A percentile compares a stretch with the other conserved stretches of the same genome.
These are phyloP conservation scores for Hetaerina titia DNA, from an alignment of 2,888 invertebrate species.

Conservation along the genomic window DNA sequence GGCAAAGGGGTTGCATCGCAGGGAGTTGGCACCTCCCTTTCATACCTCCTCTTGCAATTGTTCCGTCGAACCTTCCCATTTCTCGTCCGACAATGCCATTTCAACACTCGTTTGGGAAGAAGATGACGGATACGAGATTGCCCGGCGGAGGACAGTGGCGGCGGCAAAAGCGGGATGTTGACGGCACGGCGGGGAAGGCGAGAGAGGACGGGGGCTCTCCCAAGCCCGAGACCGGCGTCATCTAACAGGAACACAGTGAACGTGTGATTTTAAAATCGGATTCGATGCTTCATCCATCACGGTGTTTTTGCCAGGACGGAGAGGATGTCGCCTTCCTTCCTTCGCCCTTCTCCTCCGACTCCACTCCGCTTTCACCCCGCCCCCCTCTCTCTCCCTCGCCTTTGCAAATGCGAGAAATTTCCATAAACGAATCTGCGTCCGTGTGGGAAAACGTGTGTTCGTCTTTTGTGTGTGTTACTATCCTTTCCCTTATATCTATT, in stretches of 20 bases:
- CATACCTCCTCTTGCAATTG: not conserved
- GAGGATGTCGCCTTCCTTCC: not conserved
- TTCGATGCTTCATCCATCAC: not conserved
- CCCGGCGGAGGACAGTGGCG: not conserved
- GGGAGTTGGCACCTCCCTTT: not conserved
- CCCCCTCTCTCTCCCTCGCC: too few species aligned
- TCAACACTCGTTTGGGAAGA: not conserved
- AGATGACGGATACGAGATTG: not conserved
- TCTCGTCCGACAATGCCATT: not conserved
- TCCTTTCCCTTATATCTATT: too few species aligned
- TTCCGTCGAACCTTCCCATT: not conserved
- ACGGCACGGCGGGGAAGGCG: too few species aligned
- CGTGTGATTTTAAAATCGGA: not conserved
- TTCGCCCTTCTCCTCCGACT: not conserved
- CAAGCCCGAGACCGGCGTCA: not conserved
- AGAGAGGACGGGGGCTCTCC: too few species aligned
- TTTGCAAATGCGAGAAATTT: not conserved
- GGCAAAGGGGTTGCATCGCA: not conserved
- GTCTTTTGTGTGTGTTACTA: too few species aligned
- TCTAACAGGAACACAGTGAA: not conserved
- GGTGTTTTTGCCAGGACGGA: not conserved
- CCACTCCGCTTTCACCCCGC: too few species aligned
- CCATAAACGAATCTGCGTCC: not conserved
- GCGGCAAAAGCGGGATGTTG: too few species aligned
- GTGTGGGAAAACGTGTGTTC: not conserved